Percentiles rank a stretch among this genome's conserved stretches.
These are phyloP conservation scores for Oxyruncus cristatus DNA, from an alignment of 2,113 vertebrate genomes.

Conservation along the genomic window DNA sequence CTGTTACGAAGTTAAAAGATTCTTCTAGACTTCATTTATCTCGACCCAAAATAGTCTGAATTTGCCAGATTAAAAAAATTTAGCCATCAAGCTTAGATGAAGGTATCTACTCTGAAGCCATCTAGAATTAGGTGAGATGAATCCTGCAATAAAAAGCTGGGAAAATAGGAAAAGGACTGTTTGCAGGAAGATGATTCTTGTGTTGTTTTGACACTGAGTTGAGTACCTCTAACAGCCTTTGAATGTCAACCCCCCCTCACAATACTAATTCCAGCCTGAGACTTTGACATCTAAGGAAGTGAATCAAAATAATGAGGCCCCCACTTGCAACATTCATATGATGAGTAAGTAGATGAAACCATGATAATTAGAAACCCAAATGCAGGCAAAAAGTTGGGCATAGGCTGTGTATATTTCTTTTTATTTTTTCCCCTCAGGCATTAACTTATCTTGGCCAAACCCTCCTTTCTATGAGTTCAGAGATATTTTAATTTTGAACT, in stretches of 20 bases:
- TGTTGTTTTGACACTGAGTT: background rate
- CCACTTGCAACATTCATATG: background rate
- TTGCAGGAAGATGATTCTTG: background rate
- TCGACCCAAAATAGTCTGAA: background rate
- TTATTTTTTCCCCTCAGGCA: conserved; percentile 5
- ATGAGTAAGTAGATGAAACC: background rate
- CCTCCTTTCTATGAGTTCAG: conserved; percentile 17
- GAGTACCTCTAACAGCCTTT: background rate
- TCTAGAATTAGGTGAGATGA: background rate
- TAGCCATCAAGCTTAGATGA: background rate
- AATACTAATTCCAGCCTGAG: background rate
- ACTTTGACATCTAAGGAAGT: background rate
- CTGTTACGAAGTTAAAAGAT: background rate
- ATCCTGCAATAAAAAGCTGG: background rate
- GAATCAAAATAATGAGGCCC: conserved; percentile 16
- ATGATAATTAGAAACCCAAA: conserved; percentile 23
- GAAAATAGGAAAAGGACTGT: background rate
- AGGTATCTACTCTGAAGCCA: background rate
- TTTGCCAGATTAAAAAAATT: background rate
- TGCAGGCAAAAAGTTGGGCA: background rate
- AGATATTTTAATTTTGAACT: conserved; percentile 44
- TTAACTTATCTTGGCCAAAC: conserved; percentile 18
- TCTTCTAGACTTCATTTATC: background rate
- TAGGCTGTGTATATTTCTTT: background rate
- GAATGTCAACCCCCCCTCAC: background rate